phyloP scores from a whole-genome alignment of 2,797 vertebrate genomes.

The Bryconaethiops microstoma region DNA sequence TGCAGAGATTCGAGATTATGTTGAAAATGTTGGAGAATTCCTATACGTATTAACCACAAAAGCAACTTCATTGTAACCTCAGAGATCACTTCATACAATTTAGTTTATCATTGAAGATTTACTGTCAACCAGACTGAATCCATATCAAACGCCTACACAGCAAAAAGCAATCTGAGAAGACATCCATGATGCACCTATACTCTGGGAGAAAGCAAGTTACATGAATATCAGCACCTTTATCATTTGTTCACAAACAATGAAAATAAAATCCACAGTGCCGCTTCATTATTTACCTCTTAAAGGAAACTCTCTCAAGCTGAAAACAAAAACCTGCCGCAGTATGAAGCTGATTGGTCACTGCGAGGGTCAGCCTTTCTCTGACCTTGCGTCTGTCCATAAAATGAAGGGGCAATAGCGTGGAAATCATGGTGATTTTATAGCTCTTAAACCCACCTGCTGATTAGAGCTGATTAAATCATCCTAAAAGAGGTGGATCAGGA shows the following conservation, averaged over 20 bases:
- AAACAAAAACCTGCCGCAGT: not conserved
- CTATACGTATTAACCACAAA: not conserved
- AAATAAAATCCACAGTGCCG: not conserved
- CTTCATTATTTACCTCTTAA: not conserved
- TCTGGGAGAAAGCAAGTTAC: not conserved
- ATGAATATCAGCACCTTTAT: not conserved
- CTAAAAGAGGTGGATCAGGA: constrained; percentile 60
- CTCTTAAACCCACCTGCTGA: constrained; percentile 51
- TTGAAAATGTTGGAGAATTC: not conserved
- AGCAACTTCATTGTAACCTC: not conserved
- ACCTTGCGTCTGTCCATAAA: constrained; percentile 12
- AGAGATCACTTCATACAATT: not conserved
- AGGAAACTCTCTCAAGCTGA: not conserved
- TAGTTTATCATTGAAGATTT: not conserved
- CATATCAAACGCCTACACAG: not conserved
- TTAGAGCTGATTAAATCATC: constrained; percentile 60
- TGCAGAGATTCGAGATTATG: not conserved
- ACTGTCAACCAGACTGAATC: not conserved
- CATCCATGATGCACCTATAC: not conserved
- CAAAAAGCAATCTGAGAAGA: not conserved
- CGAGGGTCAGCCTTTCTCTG: not conserved
- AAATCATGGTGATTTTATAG: constrained; percentile 45
- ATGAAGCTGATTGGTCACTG: not conserved
- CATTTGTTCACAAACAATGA: not conserved
- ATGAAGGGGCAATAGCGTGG: constrained; percentile 13